A percentile compares a stretch with the other conserved stretches of the same genome.
Evolutionary conservation across 2,797 vertebrate genomes (phyloP).

Genomic region (Tamandua tetradactyla): DNA sequence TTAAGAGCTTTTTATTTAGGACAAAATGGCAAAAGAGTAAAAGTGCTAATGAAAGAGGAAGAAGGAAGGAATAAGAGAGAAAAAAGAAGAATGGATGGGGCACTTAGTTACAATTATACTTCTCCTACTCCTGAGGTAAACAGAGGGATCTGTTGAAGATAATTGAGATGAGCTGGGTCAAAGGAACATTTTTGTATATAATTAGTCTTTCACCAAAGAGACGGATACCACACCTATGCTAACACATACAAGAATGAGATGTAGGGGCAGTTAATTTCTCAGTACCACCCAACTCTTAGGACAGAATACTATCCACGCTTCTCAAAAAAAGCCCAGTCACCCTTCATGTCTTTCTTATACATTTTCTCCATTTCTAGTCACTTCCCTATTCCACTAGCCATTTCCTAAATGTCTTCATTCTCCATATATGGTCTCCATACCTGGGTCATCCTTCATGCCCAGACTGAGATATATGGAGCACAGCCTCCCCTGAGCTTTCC

Average conservation of each 20-base stretch:
- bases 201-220: neutral
- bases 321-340: neutral
- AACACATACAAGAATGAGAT: neutral
- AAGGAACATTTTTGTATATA: neutral
- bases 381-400: neutral
- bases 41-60: neutral
- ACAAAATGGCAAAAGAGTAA: neutral
- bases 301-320: neutral
- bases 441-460: neutral
- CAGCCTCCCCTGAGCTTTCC: neutral
- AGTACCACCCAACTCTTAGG: neutral
- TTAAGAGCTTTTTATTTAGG: neutral
- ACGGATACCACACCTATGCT: neutral
- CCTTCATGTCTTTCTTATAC: neutral
- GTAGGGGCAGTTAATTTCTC: neutral
- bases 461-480: neutral
- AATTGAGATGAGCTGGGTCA: conserved; percentile 6
- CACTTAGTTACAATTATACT: neutral
- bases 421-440: neutral
- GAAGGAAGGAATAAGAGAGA: neutral
- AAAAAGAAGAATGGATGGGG: neutral
- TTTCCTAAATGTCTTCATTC: neutral
- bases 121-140: neutral
- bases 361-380: neutral
- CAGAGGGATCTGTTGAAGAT: neutral